phyloP scores from a whole-genome alignment of 2,113 vertebrate genomes.

The Progne subis region DNA sequence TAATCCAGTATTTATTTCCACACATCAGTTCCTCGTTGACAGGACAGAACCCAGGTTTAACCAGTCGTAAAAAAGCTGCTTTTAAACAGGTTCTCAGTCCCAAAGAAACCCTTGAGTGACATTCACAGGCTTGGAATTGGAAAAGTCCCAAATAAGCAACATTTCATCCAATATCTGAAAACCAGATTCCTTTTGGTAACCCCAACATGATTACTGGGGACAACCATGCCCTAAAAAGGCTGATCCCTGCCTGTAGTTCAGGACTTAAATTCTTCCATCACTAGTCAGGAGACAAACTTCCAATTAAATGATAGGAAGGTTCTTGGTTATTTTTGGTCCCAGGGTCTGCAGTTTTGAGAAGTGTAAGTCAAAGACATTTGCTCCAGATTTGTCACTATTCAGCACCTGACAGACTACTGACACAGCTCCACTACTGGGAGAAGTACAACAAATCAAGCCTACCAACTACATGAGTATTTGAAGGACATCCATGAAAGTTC shows the following conservation, averaged over 20 bases:
- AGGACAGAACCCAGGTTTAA: slow-evolving; percentile 3
- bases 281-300: neutral
- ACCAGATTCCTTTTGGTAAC: neutral
- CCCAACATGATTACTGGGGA: neutral
- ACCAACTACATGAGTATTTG: slow-evolving; percentile 29
- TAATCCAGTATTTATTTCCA: neutral
- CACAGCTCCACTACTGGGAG: neutral
- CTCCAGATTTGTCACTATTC: slow-evolving; percentile 9
- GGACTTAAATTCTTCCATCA: neutral
- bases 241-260: neutral
- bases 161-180: neutral
- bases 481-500: slow-evolving; percentile 4
- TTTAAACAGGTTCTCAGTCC: neutral
- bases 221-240: neutral
- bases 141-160: neutral
- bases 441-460: neutral
- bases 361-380: slow-evolving; percentile 11
- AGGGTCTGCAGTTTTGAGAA: slow-evolving; percentile 67
- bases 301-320: neutral
- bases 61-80: neutral
- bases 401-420: slow-evolving; percentile 21
- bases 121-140: neutral
- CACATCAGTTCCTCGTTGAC: neutral
- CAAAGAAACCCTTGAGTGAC: neutral
- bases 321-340: slow-evolving; percentile 21